phyloP scores from a whole-genome alignment of 2,113 vertebrate genomes.

The Rostratula benghalensis region DNA sequence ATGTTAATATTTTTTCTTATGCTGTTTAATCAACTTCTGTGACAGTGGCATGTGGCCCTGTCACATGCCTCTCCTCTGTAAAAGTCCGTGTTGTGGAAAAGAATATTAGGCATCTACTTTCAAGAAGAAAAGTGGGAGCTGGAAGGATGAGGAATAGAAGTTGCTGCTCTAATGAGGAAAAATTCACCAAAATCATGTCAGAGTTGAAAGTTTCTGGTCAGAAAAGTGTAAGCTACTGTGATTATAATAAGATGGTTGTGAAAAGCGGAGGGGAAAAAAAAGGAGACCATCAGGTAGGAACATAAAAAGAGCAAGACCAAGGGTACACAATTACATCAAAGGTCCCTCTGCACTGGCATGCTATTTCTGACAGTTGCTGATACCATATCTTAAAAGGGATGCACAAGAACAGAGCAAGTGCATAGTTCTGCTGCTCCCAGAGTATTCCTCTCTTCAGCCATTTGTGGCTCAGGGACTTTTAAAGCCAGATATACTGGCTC shows the following conservation, averaged over 20 bases:
- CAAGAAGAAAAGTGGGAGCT: not conserved
- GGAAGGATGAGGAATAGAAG: not conserved
- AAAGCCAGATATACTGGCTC: not conserved
- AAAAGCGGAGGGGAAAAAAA: not conserved
- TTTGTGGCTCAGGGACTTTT: not conserved
- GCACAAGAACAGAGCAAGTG: not conserved
- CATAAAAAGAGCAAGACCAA: not conserved
- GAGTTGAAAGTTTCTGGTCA: not conserved
- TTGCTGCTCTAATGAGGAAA: not conserved
- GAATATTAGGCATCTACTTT: not conserved
- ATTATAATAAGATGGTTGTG: not conserved
- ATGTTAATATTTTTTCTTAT: not conserved
- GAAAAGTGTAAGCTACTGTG: not conserved
- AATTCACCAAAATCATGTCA: not conserved
- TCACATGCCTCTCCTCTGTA: not conserved
- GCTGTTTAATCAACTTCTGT: not conserved
- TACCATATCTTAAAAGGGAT: not conserved
- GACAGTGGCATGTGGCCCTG: not conserved
- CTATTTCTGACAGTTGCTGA: not conserved
- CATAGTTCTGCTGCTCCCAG: not conserved
- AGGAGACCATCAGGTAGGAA: not conserved
- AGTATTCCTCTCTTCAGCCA: not conserved
- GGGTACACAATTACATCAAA: not conserved
- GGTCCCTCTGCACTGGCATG: not conserved
- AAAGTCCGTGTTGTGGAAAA: not conserved